These are phyloP conservation scores for Drosophila repletoides DNA, from an alignment of 1,140 invertebrate species.

Conservation along the genomic window DNA sequence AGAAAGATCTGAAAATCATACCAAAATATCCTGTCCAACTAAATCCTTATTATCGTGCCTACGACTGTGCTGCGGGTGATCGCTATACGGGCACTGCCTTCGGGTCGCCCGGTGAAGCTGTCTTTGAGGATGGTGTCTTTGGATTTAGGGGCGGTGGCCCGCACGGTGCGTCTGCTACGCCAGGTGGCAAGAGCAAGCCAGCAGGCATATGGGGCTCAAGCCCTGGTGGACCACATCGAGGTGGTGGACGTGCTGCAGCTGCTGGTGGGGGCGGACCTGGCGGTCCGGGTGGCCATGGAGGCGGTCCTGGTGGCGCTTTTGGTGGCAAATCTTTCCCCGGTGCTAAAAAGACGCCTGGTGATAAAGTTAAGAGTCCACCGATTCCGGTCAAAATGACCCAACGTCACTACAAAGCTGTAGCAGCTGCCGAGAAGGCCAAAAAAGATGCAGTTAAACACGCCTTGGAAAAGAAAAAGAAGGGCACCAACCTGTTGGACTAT, in stretches of 20 bases:
- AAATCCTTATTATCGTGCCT: constrained; percentile 28
- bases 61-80: constrained; percentile 55
- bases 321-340: constrained; percentile 22
- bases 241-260: constrained; percentile 7
- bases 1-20: constrained; percentile 3
- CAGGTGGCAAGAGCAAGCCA: not conserved
- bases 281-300: not conserved
- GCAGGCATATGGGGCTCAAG: constrained; percentile 3
- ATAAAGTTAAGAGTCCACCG: not conserved
- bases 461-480: constrained; percentile 1
- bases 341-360: not conserved
- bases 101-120: constrained; percentile 26
- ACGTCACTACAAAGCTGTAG: not conserved
- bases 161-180: constrained; percentile 18
- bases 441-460: not conserved
- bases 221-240: constrained; percentile 20
- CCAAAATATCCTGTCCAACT: constrained; percentile 21
- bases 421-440: not conserved
- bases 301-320: not conserved
- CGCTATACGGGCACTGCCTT: constrained; percentile 56
- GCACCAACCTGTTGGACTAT: constrained; percentile 21
- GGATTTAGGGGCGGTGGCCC: constrained; percentile 44
- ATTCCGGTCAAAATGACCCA: constrained; percentile 23
- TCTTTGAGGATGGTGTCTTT: constrained; percentile 57
- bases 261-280: not conserved